Base-by-base conservation (phyloP, 2,888 invertebrate species). In the Acronicta alni region DNA sequence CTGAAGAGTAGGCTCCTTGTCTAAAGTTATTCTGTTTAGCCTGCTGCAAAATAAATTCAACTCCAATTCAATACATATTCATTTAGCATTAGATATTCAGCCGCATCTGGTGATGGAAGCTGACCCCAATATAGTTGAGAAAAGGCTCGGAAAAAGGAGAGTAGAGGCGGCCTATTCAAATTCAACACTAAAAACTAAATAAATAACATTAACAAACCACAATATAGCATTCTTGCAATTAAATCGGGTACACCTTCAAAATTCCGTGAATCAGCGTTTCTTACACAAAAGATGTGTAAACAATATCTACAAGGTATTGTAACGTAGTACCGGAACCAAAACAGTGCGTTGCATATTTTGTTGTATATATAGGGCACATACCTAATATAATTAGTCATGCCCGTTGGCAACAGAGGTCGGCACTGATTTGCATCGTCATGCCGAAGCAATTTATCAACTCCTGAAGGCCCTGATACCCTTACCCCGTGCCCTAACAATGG, bases 381-480 rank as follows among this genome's bases (percentile, higher is more conserved):
- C 37, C 15, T 47, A 42, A 46, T 49, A 67, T 61, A 67, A 75
- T 73, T 65, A 72, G 62, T 69, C 59, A 66, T 58, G 46, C 42
- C 51, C 38, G 44, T 39, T 70, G 52, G 52, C 56, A 76, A 64
- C 70, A 61, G 57, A 56, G 61, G 56, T 55, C 66, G 51, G 32
- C 56, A 56, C 59, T 81, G 88, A 88, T 89, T 90, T 84, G 75
- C 81, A 76, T 81, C 83, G 88, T 92, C 91, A 92, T 79, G 83
- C 60, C 54, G 70, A 52, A 61, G 76, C 81, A 79, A 91, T 92
- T 88, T 86, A 92, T 92, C 91, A 91, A 77, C 72, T 72, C 79
- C 76, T 75, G 77, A 74, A 75, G 67, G 75, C 57, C 35, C 35
- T 67, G 72, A 79, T 75, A 81, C 82, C 79, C 79, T 84, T 79